Evolutionary conservation across 2,113 vertebrate species (phyloP), one percentile per base, ranked within the genome.

Genomic region (Spea multiplicata): DNA sequence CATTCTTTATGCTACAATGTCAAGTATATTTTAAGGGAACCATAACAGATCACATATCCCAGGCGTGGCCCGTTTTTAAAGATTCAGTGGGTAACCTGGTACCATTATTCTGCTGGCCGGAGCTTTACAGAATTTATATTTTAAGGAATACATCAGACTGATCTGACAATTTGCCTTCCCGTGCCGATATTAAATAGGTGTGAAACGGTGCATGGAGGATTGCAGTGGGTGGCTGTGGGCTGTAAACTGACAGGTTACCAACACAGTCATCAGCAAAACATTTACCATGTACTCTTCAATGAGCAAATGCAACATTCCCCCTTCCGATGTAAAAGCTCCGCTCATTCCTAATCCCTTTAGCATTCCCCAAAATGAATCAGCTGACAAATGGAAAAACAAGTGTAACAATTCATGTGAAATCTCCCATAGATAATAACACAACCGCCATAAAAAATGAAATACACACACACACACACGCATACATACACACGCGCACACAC

Each of bases 291-390:
- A 89, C 91, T 88, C 88, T 90, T 93, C 93, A 91, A 87, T 92
- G 92, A 87, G 90, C 88, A 88, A 89, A 90, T 86, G 94, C 89
- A 81, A 94, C 95, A 96, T 97, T 96, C 96, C 94, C 92, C 88
- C 86, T 83, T 83, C 82, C 84, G 86, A 88, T 91, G 95, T 90
- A 92, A 95, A 88, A 88, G 86, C 84, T 72, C 68, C 47, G 83
- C 88, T 93, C 94, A 94, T 87, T 77, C 87, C 87, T 87, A 81
- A 86, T 68, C 83, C 84, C 50, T 81, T 82, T 5, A 82, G 69
- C 80, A 5, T 85, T 83, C 76, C 84, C 70, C 49, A 83, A 68
- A 82, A 82, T 88, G 85, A 86, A 86, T 87, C 74, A 75, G 84
- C 84, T 83, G 86, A 84, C 86, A 81, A 84, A 76, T 82, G 83